A percentile compares a stretch with the other conserved stretches of the same genome.
Evolutionary conservation across 2,888 invertebrate genomes (phyloP).

Genomic region (Dolichopus griseipennis): DNA sequence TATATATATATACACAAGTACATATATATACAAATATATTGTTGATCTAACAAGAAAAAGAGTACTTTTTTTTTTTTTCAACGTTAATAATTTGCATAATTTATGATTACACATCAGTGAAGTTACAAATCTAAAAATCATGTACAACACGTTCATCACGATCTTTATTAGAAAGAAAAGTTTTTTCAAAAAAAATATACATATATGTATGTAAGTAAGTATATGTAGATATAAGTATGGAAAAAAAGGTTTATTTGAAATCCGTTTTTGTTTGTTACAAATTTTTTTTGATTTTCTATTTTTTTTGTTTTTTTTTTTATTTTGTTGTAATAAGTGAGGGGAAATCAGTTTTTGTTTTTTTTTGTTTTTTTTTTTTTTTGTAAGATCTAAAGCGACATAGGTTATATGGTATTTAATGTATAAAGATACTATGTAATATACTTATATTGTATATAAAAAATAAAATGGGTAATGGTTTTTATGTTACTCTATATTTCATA

Average conservation of each 20-base stretch:
- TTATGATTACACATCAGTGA: not conserved
- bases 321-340: too few species aligned
- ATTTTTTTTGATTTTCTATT: too few species aligned
- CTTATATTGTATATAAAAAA: not conserved
- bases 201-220: too few species aligned
- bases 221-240: too few species aligned
- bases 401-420: not conserved
- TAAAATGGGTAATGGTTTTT: not conserved
- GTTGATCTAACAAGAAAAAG: not conserved
- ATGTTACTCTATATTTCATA: not conserved
- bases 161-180: not conserved
- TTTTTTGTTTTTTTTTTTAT: too few species aligned
- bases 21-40: not conserved
- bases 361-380: too few species aligned
- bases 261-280: not conserved
- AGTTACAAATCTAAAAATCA: not conserved
- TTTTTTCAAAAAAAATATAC: not conserved
- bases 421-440: not conserved
- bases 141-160: conserved; percentile 3
- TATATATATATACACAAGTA: too few species aligned
- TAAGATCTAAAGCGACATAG: too few species aligned
- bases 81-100: conserved; percentile 4
- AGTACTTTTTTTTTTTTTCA: not conserved
- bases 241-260: not conserved
- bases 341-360: too few species aligned